phyloP scores from a whole-genome alignment of 2,113 vertebrate genomes.

The Oryzias javanicus region DNA sequence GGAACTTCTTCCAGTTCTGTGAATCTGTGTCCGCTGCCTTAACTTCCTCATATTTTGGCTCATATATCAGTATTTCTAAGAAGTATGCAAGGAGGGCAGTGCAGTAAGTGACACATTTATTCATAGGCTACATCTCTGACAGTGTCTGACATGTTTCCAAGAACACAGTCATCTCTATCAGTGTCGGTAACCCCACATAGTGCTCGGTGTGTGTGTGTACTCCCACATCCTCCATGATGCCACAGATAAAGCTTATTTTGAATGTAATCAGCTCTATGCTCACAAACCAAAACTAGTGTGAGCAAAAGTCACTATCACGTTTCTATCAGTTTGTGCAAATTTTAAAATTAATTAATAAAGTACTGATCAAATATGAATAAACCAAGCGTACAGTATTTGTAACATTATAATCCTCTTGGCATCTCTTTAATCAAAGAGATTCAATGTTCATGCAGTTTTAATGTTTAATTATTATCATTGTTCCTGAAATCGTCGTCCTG shows the following conservation, averaged over 20 bases:
- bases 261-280: conserved; percentile 44
- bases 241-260: conserved; percentile 57
- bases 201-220: conserved; percentile 15
- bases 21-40: conserved; percentile 39
- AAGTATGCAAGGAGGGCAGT: conserved; percentile 56
- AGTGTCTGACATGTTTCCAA: conserved; percentile 61
- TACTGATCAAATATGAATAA: neutral
- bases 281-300: conserved; percentile 5
- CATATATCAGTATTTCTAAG: conserved; percentile 63
- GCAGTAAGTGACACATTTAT: conserved; percentile 62
- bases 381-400: neutral
- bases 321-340: neutral
- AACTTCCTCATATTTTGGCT: conserved; percentile 42
- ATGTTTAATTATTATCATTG: neutral
- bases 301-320: conserved; percentile 1
- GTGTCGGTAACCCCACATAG: conserved; percentile 42
- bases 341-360: conserved; percentile 7
- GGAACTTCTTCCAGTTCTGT: conserved; percentile 52
- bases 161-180: conserved; percentile 63
- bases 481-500: conserved; percentile 1
- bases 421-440: conserved; percentile 1
- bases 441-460: neutral
- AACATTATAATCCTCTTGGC: neutral
- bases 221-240: conserved; percentile 64
- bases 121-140: conserved; percentile 40